phyloP scores from a whole-genome alignment of 1,140 invertebrate species.

The Leptinotarsa undecemlineata region DNA sequence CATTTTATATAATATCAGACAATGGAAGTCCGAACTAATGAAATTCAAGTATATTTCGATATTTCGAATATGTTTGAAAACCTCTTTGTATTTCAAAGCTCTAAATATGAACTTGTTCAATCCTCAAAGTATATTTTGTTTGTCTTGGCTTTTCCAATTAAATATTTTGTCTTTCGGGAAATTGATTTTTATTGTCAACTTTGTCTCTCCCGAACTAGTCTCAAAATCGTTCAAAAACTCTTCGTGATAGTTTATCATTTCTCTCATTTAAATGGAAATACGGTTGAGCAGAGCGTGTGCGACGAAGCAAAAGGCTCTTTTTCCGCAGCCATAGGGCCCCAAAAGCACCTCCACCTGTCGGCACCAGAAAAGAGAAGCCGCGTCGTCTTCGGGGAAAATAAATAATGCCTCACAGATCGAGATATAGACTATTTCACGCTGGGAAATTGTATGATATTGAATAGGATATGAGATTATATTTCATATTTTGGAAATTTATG shows the following conservation, averaged over 20 bases:
- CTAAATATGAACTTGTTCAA: too few species aligned
- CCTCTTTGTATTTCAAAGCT: too few species aligned
- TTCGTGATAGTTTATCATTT: background rate
- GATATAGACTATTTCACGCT: background rate
- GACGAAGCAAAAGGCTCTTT: background rate
- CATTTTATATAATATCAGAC: too few species aligned
- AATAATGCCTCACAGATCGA: background rate
- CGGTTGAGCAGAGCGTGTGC: background rate
- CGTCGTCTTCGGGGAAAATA: background rate
- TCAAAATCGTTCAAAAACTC: background rate
- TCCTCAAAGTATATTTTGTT: too few species aligned
- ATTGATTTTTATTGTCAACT: too few species aligned
- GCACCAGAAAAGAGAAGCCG: background rate
- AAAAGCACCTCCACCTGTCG: background rate
- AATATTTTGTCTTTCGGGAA: too few species aligned
- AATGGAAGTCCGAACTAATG: too few species aligned
- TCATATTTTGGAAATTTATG: too few species aligned
- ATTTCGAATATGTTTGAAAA: too few species aligned
- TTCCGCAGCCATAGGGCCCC: background rate
- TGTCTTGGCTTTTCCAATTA: too few species aligned
- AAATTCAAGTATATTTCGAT: too few species aligned
- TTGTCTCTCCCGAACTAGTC: background rate
- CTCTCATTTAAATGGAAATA: constrained; percentile 1
- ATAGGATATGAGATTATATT: background rate
- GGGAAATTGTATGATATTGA: constrained; percentile 1